Base-by-base conservation (phyloP, 2,888 invertebrate species). In the Scaptomyza flava region DNA sequence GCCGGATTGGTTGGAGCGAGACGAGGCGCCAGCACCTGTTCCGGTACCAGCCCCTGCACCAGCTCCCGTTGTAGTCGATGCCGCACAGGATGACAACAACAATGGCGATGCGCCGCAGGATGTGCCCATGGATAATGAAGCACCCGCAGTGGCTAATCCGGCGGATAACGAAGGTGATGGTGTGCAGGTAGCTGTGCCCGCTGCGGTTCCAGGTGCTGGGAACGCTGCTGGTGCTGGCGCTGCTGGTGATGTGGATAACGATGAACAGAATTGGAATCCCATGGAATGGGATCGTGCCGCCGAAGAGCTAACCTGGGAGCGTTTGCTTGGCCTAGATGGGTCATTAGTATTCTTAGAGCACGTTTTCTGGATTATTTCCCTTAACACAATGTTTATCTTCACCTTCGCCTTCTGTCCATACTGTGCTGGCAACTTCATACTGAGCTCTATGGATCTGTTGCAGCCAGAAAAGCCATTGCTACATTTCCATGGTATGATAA, bases 231-330 rank as follows among this genome's bases (percentile, higher is more conserved):
- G 57, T 6, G 73, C 57, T 12, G 67, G 54, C 87, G 92, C 68
- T 90, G 87, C 82, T 93, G 94, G 77, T 92, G 94, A 46, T 90
- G 88, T 79, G 8, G 91, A 91, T 42, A 91, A 91, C 95, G 67
- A 91, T 69, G 91, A 91, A 67, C 91, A 90, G n/a, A 98, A 98
- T 89, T 99, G 99, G 98, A 99, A 99, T 92, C 98, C 98, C 0
- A 98, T 99, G 94, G 99, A 99, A 90, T 99, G 98, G 98, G 99
- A 99, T 90, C 94, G 98, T 72, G 98, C 98, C 0, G 98, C 97
- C 11, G 99, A 99, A 90, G 99, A 99, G 91, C 93, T 99, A 30
- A 99, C 99, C 0, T 99, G 99, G 99, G 99, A 99, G 91, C 94
- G 98, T 74, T 93, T 99, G 6, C 93, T 99, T 1, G 99, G 99